Conservation (phyloP, 2,888 invertebrate genomes). For the Drosophila histrio region DNA sequence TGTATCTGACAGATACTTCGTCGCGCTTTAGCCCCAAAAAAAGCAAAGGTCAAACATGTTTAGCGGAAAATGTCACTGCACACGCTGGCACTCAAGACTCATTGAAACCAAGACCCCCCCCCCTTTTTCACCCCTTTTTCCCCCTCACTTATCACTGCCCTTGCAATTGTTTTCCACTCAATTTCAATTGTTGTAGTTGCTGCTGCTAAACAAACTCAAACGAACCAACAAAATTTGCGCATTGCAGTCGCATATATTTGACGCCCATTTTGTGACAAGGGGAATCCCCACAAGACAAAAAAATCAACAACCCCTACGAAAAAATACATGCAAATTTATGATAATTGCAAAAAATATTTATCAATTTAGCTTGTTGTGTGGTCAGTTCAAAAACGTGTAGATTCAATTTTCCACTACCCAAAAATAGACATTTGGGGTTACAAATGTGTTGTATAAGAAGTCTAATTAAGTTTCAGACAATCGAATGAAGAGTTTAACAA, state of each 20-base stretch:
- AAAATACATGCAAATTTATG: constrained; percentile 37
- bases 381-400: neutral
- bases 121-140: neutral
- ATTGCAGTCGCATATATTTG: constrained; percentile 60
- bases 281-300: neutral
- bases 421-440: constrained; percentile 1
- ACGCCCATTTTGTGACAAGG: constrained; percentile 37
- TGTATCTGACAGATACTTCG: constrained; percentile 41
- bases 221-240: constrained; percentile 62
- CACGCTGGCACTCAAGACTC: constrained; percentile 66
- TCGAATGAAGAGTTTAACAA: constrained; percentile 9
- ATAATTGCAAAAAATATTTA: constrained; percentile 51
- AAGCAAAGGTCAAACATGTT: constrained; percentile 74
- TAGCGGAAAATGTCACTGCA: constrained; percentile 72
- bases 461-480: neutral
- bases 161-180: constrained; percentile 69
- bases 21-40: constrained; percentile 19
- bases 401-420: neutral
- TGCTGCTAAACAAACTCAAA: constrained; percentile 38
- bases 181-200: constrained; percentile 63
- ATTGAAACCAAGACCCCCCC: constrained; percentile 6
- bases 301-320: constrained; percentile 28
- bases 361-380: constrained; percentile 41
- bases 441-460: constrained; percentile 10
- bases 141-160: too few species aligned